Evolutionary conservation across 2,797 vertebrate genomes (phyloP), one percentile per base, ranked within the genome.

Genomic region (Apogon talboti): DNA sequence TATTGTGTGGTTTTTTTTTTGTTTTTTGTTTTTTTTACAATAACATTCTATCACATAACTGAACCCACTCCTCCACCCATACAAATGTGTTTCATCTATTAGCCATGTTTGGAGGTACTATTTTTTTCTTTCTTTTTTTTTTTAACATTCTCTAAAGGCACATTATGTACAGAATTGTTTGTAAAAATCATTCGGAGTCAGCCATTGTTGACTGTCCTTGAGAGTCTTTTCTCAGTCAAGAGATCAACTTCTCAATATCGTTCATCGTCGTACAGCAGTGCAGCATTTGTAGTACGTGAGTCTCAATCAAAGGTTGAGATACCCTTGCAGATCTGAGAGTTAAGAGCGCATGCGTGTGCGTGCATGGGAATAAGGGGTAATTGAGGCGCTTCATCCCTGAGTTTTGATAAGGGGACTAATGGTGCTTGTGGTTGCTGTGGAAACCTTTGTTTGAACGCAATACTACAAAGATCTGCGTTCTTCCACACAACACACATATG

Each of bases 391-490:
- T 86, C 76, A 83, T 85, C 61, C 63, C 55, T 60, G 71, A 86
- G 84, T 89, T 91, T 90, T 88, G 85, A 86, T 87, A 89, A 89
- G 74, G 56, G 77, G 81, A 71, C 80, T 78, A 84, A 86, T 86
- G 79, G 79, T 78, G 84, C 85, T 84, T 88, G 87, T 64, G 74
- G 92, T 92, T 92, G 77, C 87, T 47, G 74, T 90, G 89, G 90
- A 87, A 90, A 92, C 88, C 85, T 89, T 87, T 91, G 86, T 90
- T 90, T 89, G 74, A 88, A 74, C 63, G 49, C 74, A 76, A 81
- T 70, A 79, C 79, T 56, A 76, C 86, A 85, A 87, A 62, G 78
- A 87, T 79, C 74, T 89, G 68, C 73, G 81, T 87, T 91, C 75
- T 81, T 81, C 16, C 48, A 84, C 61, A 83, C 67, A 76, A 60